Evolutionary conservation across 2,888 invertebrate species (phyloP), one percentile per base, ranked within the genome.

Genomic region (Napeogenes inachia): DNA sequence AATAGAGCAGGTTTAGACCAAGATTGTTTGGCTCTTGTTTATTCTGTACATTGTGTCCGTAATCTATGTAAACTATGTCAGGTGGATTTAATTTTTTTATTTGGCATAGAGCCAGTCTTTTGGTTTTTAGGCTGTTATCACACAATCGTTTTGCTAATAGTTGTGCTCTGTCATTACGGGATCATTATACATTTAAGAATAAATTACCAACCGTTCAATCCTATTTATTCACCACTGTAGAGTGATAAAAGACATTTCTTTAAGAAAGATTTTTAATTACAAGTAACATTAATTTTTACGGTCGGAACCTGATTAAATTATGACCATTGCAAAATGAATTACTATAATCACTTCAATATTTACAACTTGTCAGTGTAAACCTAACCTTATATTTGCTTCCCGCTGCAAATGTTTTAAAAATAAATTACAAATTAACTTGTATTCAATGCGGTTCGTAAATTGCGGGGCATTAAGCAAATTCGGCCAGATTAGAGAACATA

Each of bases 381-480:
- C 10, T 42, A 42, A 10, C 42, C 30, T 30, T 30, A 30, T 30
- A 12, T 50, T 30, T 30, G 50, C 6, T 30, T 50, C 21, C 50
- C 30, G 30, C 50, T 30, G 30, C 50, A n/a, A 30, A 12, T 50
- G 30, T 50, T 50, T 50, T 50, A 50, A 50, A 50, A 50, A 50
- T 30, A 50, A 21, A 50, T 50, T 50, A 50, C 12, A 50, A 50
- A 50, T 50, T 50, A 50, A 50, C 21, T 50, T 30, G 30, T 50
- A 50, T 50, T 50, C 50, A 50, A 50, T 50, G 30, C 50, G 50
- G 73, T 71, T 73, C 74, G 74, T 73, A 84, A 84, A 84, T 82
- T 81, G 80, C 71, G 67, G 73, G 70, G 75, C 79, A 84, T 84
- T 84, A 84, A 81, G 79, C 78, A 80, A 84, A 85, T 85, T 84